A percentile compares a stretch with the other conserved stretches of the same genome.
These are phyloP conservation scores for Margaritifera margaritifera DNA, from an alignment of 2,888 invertebrate genomes.

Conservation along the genomic window DNA sequence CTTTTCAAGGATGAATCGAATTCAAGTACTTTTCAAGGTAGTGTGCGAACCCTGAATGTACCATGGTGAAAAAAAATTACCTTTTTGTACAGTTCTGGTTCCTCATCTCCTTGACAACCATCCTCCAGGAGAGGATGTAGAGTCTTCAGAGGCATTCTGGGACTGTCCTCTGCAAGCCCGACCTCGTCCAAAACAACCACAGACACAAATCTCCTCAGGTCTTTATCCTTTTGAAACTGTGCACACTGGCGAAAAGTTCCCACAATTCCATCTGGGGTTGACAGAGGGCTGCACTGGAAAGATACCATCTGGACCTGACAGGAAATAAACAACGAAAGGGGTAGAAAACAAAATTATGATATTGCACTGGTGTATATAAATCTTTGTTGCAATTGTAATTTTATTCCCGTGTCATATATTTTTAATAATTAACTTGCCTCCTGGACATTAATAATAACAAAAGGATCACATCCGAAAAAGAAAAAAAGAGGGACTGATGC, in stretches of 20 bases:
- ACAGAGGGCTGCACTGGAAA: slow-evolving; percentile 68
- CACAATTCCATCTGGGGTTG: slow-evolving; percentile 67
- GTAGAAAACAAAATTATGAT: no score
- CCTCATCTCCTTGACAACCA: slow-evolving; percentile 66
- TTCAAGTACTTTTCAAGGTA: no score
- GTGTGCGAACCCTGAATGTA: no score
- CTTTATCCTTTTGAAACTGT: slow-evolving; percentile 63
- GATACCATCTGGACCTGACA: slow-evolving; percentile 66
- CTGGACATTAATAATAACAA: no score
- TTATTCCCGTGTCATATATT: no score
- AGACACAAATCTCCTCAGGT: slow-evolving; percentile 60
- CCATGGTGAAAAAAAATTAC: slow-evolving; percentile 17
- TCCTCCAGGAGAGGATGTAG: slow-evolving; percentile 69
- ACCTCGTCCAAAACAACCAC: slow-evolving; percentile 70
- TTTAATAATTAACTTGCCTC: no score
- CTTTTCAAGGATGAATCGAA: no score
- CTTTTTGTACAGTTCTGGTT: slow-evolving; percentile 59
- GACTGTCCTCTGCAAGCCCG: slow-evolving; percentile 68
- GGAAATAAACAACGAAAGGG: no score
- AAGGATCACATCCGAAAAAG: no score
- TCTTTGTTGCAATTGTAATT: no score
- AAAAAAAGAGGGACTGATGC: no score
- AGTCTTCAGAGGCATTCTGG: slow-evolving; percentile 70
- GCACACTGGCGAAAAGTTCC: slow-evolving; percentile 66
- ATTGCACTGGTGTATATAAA: no score